These are phyloP conservation scores for Parapristionchus giblindavisi DNA, from an alignment of 2,888 invertebrate genomes.

Conservation along the genomic window DNA sequence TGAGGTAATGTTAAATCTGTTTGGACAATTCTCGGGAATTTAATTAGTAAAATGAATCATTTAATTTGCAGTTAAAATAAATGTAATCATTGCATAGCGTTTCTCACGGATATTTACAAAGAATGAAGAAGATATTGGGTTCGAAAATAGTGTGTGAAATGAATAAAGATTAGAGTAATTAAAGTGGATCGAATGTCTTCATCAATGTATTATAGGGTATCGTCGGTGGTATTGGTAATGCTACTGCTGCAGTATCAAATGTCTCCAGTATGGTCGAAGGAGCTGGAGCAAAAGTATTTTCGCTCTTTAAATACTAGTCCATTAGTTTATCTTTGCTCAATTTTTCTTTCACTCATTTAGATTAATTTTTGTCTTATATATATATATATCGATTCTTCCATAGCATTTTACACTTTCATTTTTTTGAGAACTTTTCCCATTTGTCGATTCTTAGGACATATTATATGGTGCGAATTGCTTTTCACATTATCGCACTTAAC, in stretches of 20 bases:
- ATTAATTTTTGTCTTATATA: too few relatives aligned
- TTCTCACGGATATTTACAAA: not conserved
- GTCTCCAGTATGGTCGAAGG: constrained; percentile 68
- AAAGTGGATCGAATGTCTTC: too few relatives aligned
- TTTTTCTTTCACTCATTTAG: too few relatives aligned
- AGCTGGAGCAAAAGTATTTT: constrained; percentile 67
- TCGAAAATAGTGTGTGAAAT: too few relatives aligned
- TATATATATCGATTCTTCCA: too few relatives aligned
- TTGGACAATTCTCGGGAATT: not conserved
- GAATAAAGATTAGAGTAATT: too few relatives aligned
- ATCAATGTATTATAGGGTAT: constrained; percentile 12
- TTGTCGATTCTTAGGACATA: too few relatives aligned
- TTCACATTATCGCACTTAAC: too few relatives aligned
- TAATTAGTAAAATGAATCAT: not conserved
- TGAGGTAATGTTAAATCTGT: not conserved
- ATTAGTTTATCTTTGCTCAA: not conserved
- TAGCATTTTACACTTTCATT: too few relatives aligned
- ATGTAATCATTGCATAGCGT: not conserved
- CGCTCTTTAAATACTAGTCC: constrained; percentile 62
- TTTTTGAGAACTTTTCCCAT: too few relatives aligned
- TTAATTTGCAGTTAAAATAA: not conserved
- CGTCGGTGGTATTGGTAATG: constrained; percentile 52
- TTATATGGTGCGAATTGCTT: too few relatives aligned
- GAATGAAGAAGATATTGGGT: too few relatives aligned
- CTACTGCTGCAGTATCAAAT: constrained; percentile 66